These are phyloP conservation scores for Aldrovandia affinis DNA, from an alignment of 2,797 vertebrate genomes.

Conservation along the genomic window DNA sequence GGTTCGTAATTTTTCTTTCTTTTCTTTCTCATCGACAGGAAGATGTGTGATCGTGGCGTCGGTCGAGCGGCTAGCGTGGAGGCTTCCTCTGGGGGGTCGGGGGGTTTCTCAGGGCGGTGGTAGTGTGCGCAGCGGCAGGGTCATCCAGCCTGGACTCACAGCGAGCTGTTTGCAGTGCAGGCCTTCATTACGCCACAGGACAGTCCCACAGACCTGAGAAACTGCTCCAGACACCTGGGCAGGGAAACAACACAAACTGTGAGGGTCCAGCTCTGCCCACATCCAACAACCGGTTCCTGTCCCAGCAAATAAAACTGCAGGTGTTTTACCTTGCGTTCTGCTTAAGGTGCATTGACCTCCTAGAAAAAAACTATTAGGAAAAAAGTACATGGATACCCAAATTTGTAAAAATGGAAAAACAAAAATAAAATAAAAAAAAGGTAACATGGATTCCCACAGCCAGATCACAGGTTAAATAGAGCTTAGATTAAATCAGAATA, in stretches of 20 bases:
- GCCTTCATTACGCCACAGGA: conserved; percentile 72
- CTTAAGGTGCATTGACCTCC: no score
- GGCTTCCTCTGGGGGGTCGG: conserved; percentile 12
- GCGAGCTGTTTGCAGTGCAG: conserved; percentile 69
- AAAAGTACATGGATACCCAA: no score
- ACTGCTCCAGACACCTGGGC: conserved; percentile 52
- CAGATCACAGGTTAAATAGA: no score
- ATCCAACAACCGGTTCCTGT: neutral
- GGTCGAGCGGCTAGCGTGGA: conserved; percentile 1
- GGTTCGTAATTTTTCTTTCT: neutral
- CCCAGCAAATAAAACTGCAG: neutral
- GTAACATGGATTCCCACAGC: no score
- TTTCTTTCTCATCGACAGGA: neutral
- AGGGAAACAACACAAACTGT: neutral
- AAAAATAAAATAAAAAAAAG: no score
- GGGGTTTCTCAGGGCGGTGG: conserved; percentile 48
- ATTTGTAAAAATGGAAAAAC: no score
- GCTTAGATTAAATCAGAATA: no score
- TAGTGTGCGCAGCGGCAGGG: conserved; percentile 56
- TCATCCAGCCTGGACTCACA: conserved; percentile 69
- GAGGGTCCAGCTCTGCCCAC: no score
- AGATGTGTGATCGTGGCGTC: neutral
- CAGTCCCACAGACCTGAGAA: conserved; percentile 49
- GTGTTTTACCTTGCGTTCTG: no score
- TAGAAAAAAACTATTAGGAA: no score